These are phyloP conservation scores for Oegoconia quadripuncta DNA, from an alignment of 2,888 invertebrate species.

Conservation along the genomic window DNA sequence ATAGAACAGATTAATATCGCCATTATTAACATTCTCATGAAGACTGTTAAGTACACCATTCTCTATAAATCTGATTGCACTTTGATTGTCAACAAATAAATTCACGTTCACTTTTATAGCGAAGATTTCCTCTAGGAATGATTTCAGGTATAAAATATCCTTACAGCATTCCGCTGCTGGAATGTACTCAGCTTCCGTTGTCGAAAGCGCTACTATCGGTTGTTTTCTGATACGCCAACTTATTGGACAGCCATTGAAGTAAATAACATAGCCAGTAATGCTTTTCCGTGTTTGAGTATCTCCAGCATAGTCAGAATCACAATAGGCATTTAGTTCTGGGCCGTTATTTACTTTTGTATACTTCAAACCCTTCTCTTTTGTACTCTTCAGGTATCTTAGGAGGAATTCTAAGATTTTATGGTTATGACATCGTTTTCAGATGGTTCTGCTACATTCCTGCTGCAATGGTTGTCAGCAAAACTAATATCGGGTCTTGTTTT, in stretches of 20 bases:
- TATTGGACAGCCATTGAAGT: constrained; percentile 2
- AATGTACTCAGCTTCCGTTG: constrained; percentile 6
- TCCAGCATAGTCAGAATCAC: constrained; percentile 4
- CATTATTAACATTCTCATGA: no score
- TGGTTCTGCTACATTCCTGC: not conserved
- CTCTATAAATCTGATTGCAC: constrained; percentile 2
- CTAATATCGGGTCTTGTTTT: constrained; percentile 1
- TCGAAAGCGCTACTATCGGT: constrained; percentile 9
- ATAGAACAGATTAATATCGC: no score
- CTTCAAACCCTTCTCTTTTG: not conserved
- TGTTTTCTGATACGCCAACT: constrained; percentile 8
- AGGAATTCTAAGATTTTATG: not conserved
- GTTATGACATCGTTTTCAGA: not conserved
- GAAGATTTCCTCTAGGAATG: constrained; percentile 2
- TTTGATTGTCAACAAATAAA: constrained; percentile 4
- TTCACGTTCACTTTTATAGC: constrained; percentile 1
- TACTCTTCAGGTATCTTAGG: not conserved
- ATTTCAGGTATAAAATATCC: constrained; percentile 5
- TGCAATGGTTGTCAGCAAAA: not conserved
- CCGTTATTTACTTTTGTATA: not conserved
- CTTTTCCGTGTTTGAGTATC: constrained; percentile 4
- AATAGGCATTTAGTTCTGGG: not conserved
- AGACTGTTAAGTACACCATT: constrained; percentile 4
- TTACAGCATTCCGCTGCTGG: constrained; percentile 8
- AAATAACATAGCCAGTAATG: no score